Evolutionary conservation across 2,113 vertebrate species (phyloP).

Genomic region (Talpa occidentalis): DNA sequence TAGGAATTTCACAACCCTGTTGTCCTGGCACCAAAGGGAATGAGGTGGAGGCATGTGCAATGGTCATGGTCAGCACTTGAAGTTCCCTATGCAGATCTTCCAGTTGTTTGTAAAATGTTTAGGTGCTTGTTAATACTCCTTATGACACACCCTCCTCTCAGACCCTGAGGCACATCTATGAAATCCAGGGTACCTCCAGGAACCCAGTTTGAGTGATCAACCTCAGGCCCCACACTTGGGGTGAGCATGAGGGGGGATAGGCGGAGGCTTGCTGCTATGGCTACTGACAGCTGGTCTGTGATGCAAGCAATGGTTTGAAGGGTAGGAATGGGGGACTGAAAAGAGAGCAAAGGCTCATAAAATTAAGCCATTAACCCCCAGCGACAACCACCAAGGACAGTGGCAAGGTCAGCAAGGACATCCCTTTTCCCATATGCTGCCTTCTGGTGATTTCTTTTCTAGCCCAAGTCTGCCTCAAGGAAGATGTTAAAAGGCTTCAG

Average conservation of each 20-base stretch:
- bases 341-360: neutral
- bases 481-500: neutral
- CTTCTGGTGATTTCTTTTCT: neutral
- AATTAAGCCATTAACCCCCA: neutral
- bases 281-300: neutral
- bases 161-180: neutral
- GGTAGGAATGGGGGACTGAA: neutral
- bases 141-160: neutral
- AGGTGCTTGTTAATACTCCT: neutral
- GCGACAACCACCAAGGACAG: neutral
- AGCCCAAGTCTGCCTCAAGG: neutral
- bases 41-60: neutral
- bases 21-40: neutral
- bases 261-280: neutral
- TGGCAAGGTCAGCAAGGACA: neutral
- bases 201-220: neutral
- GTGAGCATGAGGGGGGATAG: fast-evolving
- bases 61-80: neutral
- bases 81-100: neutral
- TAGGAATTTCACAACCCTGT: neutral
- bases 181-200: neutral
- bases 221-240: neutral
- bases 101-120: neutral
- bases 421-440: neutral
- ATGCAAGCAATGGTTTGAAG: neutral